Conservation (phyloP, 2,888 invertebrate species). For the Dryomyza anilis region DNA sequence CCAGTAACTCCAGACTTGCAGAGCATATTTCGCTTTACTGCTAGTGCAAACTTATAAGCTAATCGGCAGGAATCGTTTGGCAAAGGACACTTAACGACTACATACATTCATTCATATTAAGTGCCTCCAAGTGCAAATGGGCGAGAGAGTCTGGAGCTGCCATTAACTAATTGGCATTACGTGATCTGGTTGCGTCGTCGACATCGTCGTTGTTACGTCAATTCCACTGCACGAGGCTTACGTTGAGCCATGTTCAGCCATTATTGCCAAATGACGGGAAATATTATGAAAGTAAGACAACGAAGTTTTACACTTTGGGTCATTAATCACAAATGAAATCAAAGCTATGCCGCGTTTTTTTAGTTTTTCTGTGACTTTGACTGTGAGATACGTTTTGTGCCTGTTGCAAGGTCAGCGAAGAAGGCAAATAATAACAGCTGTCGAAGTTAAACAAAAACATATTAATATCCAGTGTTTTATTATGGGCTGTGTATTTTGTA, state of each 20-base stretch:
- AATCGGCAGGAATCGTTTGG: not conserved
- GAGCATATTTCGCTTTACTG: no score
- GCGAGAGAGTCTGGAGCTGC: not conserved
- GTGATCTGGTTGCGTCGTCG: slow-evolving; percentile 42
- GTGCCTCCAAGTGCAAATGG: slow-evolving; percentile 7
- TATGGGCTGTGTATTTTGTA: no score
- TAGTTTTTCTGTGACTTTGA: not conserved
- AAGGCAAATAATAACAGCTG: slow-evolving; percentile 7
- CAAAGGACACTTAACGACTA: not conserved
- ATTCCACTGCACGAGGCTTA: slow-evolving; percentile 13
- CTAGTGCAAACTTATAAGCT: slow-evolving; percentile 13
- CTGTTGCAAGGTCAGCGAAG: not conserved
- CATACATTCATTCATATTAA: slow-evolving; percentile 18
- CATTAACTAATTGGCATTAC: slow-evolving; percentile 46
- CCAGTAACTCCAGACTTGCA: no score
- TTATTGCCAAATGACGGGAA: slow-evolving; percentile 50
- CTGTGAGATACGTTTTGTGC: not conserved
- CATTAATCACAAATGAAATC: slow-evolving; percentile 43
- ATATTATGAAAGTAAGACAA: slow-evolving; percentile 25
- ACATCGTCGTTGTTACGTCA: not conserved
- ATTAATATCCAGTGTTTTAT: slow-evolving; percentile 12
- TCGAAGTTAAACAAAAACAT: slow-evolving; percentile 7
- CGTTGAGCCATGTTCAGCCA: slow-evolving; percentile 47
- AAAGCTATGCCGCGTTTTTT: not conserved
- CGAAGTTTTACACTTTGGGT: slow-evolving; percentile 33